Base-by-base conservation (phyloP, 1,140 invertebrate genomes). In the Thaumetopoea pityocampa region DNA sequence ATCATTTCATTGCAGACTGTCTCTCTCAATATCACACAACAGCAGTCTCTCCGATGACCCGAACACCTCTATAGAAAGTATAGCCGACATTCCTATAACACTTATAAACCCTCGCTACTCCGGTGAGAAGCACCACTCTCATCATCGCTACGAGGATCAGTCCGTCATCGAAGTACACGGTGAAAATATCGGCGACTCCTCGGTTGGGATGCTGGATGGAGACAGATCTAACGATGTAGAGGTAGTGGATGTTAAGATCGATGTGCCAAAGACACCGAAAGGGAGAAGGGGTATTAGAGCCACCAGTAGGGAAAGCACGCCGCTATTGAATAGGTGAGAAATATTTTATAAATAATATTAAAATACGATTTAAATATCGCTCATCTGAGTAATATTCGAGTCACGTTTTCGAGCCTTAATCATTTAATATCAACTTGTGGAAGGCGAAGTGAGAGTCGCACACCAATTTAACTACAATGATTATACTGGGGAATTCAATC, bases 31-130 rank as follows among this genome's bases (percentile, higher is more conserved):
- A 60, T 83, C 76, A 8, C 65, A 60, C 0, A 80, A 83, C 33
- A 83, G 79, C 33, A 83, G 76, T 32, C 50, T 80, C 7, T 76
- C 79, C 0, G 79, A 80, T 5, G 78, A 82, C 22, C 73, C 76
- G 0, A 82, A 74, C 54, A 68, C 76, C 0, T 80, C 76, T 0
- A 58, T 83, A 33, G 79, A 83, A 24, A 83, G 79, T 29, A 80
- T 83, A 14, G 79, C 76, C 0, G 79, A 83, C 26, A 73, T 83
- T 8, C 67, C 79, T 0, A 36, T 83, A 0, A 80, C 79, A 0
- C 47, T 83, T 0, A 64, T 83, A 29, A 80, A 79, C 38, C 72
- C 72, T 0, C 60, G 65, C 0, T 78, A 79, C 37, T 57, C 63
- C 2, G 49, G 60, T 1, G 45, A 58, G n/a, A 66, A 53, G 37